A percentile compares a stretch with the other conserved stretches of the same genome.
Conservation (phyloP, 2,797 vertebrate species). For the Sternarchorhynchus goeldii region DNA sequence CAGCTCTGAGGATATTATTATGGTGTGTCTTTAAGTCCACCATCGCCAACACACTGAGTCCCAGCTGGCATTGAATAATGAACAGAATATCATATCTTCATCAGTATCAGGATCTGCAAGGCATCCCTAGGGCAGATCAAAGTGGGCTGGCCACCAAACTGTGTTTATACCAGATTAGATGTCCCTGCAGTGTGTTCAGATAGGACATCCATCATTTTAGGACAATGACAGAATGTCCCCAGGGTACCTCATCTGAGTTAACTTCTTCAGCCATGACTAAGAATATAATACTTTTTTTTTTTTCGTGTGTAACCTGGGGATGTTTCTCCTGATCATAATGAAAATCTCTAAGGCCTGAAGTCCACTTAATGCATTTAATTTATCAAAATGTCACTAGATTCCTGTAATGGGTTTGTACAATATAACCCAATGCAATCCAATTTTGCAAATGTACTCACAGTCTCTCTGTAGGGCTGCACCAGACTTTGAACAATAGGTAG, state of each 20-base stretch:
- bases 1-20: too few species aligned
- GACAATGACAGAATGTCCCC: constrained; percentile 41
- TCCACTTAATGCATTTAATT: constrained; percentile 68
- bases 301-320: constrained; percentile 64
- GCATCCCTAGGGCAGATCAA: constrained; percentile 36
- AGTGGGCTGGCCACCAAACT: constrained; percentile 24
- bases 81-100: constrained; percentile 28
- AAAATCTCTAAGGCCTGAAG: constrained; percentile 75
- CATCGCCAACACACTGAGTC: not conserved
- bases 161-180: constrained; percentile 22
- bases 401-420: constrained; percentile 58
- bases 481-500: constrained; percentile 25
- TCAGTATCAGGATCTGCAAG: constrained; percentile 34
- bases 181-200: constrained; percentile 29
- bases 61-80: not conserved
- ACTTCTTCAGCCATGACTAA: constrained; percentile 52
- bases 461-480: constrained; percentile 17
- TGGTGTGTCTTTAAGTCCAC: not conserved
- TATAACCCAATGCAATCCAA: constrained; percentile 31
- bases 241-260: constrained; percentile 31
- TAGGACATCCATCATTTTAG: constrained; percentile 49
- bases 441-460: constrained; percentile 28
- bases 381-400: constrained; percentile 67
- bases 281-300: constrained; percentile 65
- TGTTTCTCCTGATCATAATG: constrained; percentile 75